Evolutionary conservation across 2,113 vertebrate genomes (phyloP), one percentile per base, ranked within the genome.

Genomic region (Xiphophorus hellerii): DNA sequence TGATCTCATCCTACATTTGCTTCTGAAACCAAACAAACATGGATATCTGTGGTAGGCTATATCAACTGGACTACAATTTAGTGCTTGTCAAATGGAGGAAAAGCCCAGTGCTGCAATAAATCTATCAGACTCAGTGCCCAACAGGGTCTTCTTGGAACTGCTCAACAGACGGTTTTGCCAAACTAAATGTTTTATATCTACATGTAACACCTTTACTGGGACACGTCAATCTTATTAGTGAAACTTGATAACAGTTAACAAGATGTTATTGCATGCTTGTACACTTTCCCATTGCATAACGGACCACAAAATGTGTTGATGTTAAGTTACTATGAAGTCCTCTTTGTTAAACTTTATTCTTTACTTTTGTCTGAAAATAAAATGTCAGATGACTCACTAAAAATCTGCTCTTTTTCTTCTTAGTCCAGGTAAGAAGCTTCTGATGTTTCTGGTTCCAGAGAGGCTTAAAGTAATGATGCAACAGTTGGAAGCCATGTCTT

Each of bases 1-100:
- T 48, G 84, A 87, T 85, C 88, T 92, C 88, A 91, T 88, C 76
- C 54, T 33, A 44, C 25, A 70, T 83, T 87, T 54, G 73, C 76
- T 63, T 70, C 64, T 84, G 68, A 88, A 84, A 80, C 71, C 71
- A 85, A 85, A 78, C 74, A 86, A 88, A 91, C 87, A 82, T 71
- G 82, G 74, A 83, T 74, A 77, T 83, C 75, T 66, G 64, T 81
- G 81, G 70, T 64, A n/a, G n/a, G n/a, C n/a, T n/a, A 76, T 73
- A 28, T 37, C 14, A 2, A 71, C 68, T 69, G 66, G n/a, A 77
- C 73, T 64, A 63, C 20, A 72, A 58, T 66, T 73, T 73, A 74
- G 71, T 76, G 22, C 58, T 22, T 69, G 71, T 64, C 62, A 61
- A 76, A 74, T 48, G 30, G n/a, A 73, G 22, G 5, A 68, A 71